Base-by-base conservation (phyloP, 2,113 vertebrate species). In the Lophius piscatorius region DNA sequence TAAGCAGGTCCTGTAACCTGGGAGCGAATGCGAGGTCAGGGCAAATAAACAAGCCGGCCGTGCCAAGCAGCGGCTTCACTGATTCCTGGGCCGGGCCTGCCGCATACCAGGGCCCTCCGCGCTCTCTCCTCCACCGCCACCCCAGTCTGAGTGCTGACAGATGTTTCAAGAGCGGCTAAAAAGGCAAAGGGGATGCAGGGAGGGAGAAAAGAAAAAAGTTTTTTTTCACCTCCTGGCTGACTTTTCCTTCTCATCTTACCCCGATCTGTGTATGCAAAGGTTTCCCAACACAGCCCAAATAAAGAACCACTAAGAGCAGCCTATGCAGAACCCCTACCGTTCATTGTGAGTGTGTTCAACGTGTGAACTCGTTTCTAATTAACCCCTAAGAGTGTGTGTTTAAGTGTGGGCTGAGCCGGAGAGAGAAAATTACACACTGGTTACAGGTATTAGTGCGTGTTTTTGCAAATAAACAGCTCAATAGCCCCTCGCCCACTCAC, bases 21-120 rank as follows among this genome's bases (percentile, higher is more conserved):
- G 81, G 87, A 87, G 91, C 90, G 91, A 95, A 94, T 80, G 85
- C 86, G 74, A 92, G 95, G 93, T 95, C 93, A 93, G 95, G 94
- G 91, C 94, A 95, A 95, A 97, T 97, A 98, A 98, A 98, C 94
- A 98, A 92, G 89, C 60, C 90, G 89, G 90, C 87, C 89, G 88
- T 82, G 92, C 93, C 93, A 93, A 94, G 93, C 93, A 94, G 90
- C 91, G 81, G 91, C 93, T 91, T 88, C 90, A 87, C 89, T 91
- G 88, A 94, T 94, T 93, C 91, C 78, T 82, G 84, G 89, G 88
- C 91, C 80, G 90, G 91, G 83, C 89, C 88, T 78, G 76, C 74
- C 77, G 87, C 93, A 91, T 91, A 92, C 93, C 93, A 87, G 91
- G 66, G 70, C 59, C 74, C 69, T 72, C 75, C 24, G 22, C 78